Evolutionary conservation across 2,797 vertebrate species (phyloP).

Genomic region (Gadopsis marmoratus): DNA sequence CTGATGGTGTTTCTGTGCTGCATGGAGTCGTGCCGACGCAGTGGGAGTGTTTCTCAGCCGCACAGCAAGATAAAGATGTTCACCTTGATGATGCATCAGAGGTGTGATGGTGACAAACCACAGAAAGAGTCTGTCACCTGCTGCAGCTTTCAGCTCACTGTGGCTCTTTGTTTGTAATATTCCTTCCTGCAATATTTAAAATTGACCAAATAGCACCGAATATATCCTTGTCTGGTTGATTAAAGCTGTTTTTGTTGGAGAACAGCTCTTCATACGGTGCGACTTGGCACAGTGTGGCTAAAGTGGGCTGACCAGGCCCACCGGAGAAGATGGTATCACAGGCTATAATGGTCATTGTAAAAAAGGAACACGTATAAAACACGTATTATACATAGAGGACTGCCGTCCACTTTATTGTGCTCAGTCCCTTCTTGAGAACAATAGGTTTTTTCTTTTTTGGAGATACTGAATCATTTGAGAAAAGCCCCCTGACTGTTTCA

Average conservation of each 20-base stretch:
- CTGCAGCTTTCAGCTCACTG: background rate
- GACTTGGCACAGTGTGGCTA: too few relatives aligned
- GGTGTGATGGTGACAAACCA: background rate
- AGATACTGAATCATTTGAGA: slow-evolving; percentile 42
- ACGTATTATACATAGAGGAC: background rate
- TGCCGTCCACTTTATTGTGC: background rate
- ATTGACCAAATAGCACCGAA: background rate
- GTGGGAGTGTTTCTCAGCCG: background rate
- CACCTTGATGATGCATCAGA: background rate
- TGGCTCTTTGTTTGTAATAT: background rate
- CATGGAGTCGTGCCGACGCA: background rate
- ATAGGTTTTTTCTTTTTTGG: slow-evolving; percentile 12
- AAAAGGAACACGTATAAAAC: background rate
- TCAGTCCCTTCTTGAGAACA: background rate
- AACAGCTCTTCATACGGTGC: too few relatives aligned
- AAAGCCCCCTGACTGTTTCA: slow-evolving; percentile 34
- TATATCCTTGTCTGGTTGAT: background rate
- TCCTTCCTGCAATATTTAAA: background rate
- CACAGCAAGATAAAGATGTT: background rate
- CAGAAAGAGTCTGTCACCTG: background rate
- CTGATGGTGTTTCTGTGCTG: too few relatives aligned
- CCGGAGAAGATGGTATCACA: background rate
- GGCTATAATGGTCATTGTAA: background rate
- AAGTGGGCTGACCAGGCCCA: background rate
- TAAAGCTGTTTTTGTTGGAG: background rate